Conservation (phyloP, 2,113 vertebrate species). For the Anser cygnoides region DNA sequence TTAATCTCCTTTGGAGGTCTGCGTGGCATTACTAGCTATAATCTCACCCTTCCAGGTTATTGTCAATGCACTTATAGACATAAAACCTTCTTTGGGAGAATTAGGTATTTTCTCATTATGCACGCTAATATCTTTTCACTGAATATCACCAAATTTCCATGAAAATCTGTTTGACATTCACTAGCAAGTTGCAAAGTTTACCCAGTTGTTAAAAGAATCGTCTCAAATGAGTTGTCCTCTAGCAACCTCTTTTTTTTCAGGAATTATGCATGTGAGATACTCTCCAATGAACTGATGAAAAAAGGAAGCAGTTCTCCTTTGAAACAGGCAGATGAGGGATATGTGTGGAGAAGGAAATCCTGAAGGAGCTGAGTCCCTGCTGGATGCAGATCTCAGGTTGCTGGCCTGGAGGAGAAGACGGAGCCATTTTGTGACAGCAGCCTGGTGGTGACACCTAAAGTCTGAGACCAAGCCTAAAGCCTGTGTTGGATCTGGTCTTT, state of each 20-base stretch:
- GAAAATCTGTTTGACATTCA: conserved; percentile 72
- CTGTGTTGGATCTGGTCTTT: neutral
- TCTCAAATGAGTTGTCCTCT: neutral
- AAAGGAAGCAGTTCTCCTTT: neutral
- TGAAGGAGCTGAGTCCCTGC: neutral
- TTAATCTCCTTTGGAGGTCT: conserved; percentile 80
- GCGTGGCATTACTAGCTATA: conserved; percentile 68
- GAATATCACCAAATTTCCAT: conserved; percentile 72
- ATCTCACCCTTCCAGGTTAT: conserved; percentile 78
- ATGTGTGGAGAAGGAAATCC: neutral
- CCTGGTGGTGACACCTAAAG: neutral
- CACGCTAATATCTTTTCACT: conserved; percentile 66
- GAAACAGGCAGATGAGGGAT: neutral
- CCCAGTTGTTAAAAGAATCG: neutral
- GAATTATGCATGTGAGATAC: neutral
- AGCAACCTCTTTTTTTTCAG: neutral
- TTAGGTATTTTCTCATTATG: conserved; percentile 81
- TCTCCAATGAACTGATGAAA: neutral
- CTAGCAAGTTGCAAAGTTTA: neutral
- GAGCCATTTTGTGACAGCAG: neutral
- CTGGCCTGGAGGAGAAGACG: neutral
- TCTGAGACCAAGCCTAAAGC: neutral
- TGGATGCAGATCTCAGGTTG: neutral
- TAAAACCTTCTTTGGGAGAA: conserved; percentile 82
- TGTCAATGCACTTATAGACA: conserved; percentile 62